These are phyloP conservation scores for Leuctra nigra DNA, from an alignment of 2,888 invertebrate genomes.

Conservation along the genomic window DNA sequence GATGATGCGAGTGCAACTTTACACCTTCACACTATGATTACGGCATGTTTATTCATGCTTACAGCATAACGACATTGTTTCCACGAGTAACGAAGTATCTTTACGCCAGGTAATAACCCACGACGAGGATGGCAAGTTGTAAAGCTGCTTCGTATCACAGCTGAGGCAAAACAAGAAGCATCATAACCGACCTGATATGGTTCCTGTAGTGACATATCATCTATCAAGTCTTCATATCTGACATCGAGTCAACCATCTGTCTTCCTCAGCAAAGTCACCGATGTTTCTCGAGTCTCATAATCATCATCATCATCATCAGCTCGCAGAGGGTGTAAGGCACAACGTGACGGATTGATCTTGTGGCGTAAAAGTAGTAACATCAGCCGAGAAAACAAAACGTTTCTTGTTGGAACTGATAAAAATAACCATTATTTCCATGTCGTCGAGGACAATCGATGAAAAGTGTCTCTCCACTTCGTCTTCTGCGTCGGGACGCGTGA, in stretches of 20 bases:
- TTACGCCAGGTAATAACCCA: not conserved
- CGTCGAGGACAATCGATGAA: not conserved
- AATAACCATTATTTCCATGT: conserved; percentile 5
- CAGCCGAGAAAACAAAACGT: not conserved
- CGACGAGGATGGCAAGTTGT: not conserved
- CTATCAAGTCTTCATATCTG: conserved; percentile 5
- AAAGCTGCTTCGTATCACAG: not conserved
- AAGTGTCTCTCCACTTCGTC: not conserved
- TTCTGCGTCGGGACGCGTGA: no score
- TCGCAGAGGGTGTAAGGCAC: not conserved
- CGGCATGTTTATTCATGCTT: not conserved
- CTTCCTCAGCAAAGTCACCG: conserved; percentile 10
- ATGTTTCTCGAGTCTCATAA: not conserved
- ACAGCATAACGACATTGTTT: conserved; percentile 8
- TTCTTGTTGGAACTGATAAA: not conserved
- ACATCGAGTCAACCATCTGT: conserved; percentile 13
- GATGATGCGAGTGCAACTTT: no score
- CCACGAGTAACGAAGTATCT: not conserved
- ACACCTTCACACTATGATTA: not conserved
- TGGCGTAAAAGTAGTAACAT: not conserved
- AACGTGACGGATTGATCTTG: not conserved
- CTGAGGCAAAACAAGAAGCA: not conserved
- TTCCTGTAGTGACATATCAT: not conserved
- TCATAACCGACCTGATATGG: not conserved
- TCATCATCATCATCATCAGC: conserved; percentile 1